These are phyloP conservation scores for Drosophila nr. medialis DNA, from an alignment of 2,888 invertebrate genomes.

Conservation along the genomic window DNA sequence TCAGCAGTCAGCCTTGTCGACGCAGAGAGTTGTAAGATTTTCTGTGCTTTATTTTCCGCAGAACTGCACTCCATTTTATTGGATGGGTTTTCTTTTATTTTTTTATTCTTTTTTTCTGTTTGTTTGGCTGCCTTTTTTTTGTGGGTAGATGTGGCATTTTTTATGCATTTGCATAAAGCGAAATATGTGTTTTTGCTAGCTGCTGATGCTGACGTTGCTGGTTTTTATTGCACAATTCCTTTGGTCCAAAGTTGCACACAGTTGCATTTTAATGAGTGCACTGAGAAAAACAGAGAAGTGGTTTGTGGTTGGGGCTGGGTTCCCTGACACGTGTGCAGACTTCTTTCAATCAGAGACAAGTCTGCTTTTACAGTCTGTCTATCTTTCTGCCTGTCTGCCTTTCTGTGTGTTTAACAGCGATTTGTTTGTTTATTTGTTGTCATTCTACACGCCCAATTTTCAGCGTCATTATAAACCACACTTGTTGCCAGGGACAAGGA, in stretches of 20 bases:
- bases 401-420: conserved; percentile 57
- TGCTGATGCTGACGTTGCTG: conserved; percentile 49
- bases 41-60: conserved; percentile 14
- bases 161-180: conserved; percentile 75
- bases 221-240: conserved; percentile 75
- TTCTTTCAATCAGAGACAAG: conserved; percentile 67
- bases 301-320: neutral
- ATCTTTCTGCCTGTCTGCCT: conserved; percentile 36
- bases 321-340: conserved; percentile 67
- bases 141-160: conserved; percentile 30
- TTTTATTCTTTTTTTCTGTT: conserved; percentile 2
- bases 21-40: conserved; percentile 14
- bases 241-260: conserved; percentile 66
- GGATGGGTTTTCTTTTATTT: conserved; percentile 20
- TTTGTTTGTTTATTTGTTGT: conserved; percentile 73
- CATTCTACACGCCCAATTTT: conserved; percentile 56
- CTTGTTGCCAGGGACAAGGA: conserved; percentile 40
- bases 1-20: conserved; percentile 19
- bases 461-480: conserved; percentile 67
- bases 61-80: conserved; percentile 39
- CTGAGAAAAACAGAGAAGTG: neutral
- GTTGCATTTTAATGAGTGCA: conserved; percentile 77
- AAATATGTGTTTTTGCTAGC: conserved; percentile 69
- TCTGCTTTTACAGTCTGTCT: conserved; percentile 21
- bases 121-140: conserved; percentile 31